Evolutionary conservation across 2,797 vertebrate genomes (phyloP).

Genomic region (Steatocranus sp.): DNA sequence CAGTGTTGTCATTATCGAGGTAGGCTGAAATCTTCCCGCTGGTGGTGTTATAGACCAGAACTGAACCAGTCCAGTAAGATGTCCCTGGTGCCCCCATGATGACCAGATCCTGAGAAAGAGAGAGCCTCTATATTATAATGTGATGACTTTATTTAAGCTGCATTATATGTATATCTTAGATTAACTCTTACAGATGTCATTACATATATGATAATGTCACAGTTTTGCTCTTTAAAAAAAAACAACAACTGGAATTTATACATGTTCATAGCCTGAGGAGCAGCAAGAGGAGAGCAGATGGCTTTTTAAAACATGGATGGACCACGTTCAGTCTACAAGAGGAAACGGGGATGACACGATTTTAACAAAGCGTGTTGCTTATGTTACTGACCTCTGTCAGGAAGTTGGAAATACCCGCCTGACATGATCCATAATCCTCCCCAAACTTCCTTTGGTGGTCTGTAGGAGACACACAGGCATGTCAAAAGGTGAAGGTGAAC

Average conservation of each 20-base stretch:
- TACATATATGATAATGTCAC: too few species aligned
- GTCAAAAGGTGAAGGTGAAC: conserved; percentile 13
- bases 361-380: not conserved
- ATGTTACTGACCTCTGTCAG: conserved; percentile 53
- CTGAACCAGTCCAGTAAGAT: conserved; percentile 90
- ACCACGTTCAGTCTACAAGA: not conserved
- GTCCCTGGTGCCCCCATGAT: conserved; percentile 96
- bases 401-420: conserved; percentile 84
- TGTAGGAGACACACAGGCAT: conserved; percentile 46
- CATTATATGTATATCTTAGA: not conserved
- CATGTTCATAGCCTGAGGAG: not conserved
- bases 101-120: conserved; percentile 82
- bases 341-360: not conserved
- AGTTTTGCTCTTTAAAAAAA: not conserved
- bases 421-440: conserved; percentile 86
- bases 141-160: not conserved
- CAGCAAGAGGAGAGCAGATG: not conserved
- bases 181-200: not conserved
- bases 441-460: conserved; percentile 83
- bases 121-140: not conserved
- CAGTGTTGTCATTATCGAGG: conserved; percentile 65
- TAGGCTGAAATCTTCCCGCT: conserved; percentile 76
- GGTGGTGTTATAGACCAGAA: conserved; percentile 86
- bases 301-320: not conserved
- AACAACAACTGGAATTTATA: not conserved